A percentile compares a stretch with the other conserved stretches of the same genome.
Evolutionary conservation across 2,888 invertebrate species (phyloP).

Genomic region (Mimas tiliae): DNA sequence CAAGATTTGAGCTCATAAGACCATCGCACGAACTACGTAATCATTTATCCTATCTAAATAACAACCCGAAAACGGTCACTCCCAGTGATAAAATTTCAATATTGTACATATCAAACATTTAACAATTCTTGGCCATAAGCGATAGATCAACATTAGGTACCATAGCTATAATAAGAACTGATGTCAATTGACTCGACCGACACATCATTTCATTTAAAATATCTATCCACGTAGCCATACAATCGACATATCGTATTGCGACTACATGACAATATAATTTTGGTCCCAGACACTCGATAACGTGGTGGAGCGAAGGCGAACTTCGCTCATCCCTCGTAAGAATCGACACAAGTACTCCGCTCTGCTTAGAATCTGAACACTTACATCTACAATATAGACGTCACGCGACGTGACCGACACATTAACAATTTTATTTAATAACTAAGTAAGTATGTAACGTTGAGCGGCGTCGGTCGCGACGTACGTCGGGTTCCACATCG

Average conservation of each 20-base stretch:
- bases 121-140: constrained; percentile 45
- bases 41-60: constrained; percentile 73
- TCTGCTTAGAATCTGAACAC: constrained; percentile 65
- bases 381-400: constrained; percentile 64
- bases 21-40: constrained; percentile 51
- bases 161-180: constrained; percentile 26
- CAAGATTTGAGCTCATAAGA: constrained; percentile 71
- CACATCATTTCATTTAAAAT: constrained; percentile 24
- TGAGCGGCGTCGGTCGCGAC: constrained; percentile 38
- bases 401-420: constrained; percentile 65
- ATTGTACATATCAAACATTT: constrained; percentile 58
- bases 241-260: constrained; percentile 40
- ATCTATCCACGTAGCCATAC: constrained; percentile 34
- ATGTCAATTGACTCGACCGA: constrained; percentile 25
- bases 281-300: constrained; percentile 70
- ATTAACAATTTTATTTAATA: constrained; percentile 54
- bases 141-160: constrained; percentile 22
- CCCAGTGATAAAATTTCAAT: constrained; percentile 74
- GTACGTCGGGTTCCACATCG: constrained; percentile 26
- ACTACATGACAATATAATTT: constrained; percentile 54
- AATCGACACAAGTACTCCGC: constrained; percentile 2
- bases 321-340: neutral
- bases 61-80: constrained; percentile 72
- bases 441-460: constrained; percentile 55
- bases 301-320: constrained; percentile 39